phyloP scores from a whole-genome alignment of 1,140 invertebrate species.

The Drosophila prosaltans region DNA sequence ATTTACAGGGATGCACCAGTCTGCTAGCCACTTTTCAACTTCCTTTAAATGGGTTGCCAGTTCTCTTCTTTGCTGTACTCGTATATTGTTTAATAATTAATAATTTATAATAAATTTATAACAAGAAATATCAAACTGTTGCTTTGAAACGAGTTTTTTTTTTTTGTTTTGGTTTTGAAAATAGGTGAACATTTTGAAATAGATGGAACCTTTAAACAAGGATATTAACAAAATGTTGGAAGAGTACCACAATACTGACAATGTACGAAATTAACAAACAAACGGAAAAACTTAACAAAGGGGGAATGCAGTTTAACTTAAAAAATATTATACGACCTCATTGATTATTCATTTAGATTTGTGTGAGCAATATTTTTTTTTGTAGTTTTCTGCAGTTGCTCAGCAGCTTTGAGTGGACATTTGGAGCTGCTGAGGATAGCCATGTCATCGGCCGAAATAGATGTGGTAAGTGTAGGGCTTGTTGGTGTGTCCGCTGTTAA shows the following conservation, averaged over 20 bases:
- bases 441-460: too few species aligned
- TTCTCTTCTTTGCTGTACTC: slow-evolving; percentile 68
- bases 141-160: slow-evolving; percentile 51
- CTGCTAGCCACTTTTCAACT: too few species aligned
- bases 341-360: slow-evolving; percentile 33
- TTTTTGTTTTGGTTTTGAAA: slow-evolving; percentile 49
- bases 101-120: slow-evolving; percentile 55
- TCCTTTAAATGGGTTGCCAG: too few species aligned
- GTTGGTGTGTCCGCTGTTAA: too few species aligned
- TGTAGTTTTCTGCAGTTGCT: background rate
- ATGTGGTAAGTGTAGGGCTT: too few species aligned
- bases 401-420: too few species aligned
- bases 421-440: too few species aligned
- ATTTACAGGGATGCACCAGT: too few species aligned
- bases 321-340: slow-evolving; percentile 39
- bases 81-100: slow-evolving; percentile 46
- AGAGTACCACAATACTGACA: slow-evolving; percentile 79
- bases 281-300: slow-evolving; percentile 67
- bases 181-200: slow-evolving; percentile 45
- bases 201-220: slow-evolving; percentile 22
- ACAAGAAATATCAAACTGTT: slow-evolving; percentile 79
- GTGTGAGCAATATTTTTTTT: slow-evolving; percentile 17
- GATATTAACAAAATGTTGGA: slow-evolving; percentile 58
- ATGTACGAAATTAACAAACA: slow-evolving; percentile 48
- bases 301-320: slow-evolving; percentile 32